A percentile compares a stretch with the other conserved stretches of the same genome.
These are phyloP conservation scores for Hyles vespertilio DNA, from an alignment of 1,140 invertebrate species.

Conservation along the genomic window DNA sequence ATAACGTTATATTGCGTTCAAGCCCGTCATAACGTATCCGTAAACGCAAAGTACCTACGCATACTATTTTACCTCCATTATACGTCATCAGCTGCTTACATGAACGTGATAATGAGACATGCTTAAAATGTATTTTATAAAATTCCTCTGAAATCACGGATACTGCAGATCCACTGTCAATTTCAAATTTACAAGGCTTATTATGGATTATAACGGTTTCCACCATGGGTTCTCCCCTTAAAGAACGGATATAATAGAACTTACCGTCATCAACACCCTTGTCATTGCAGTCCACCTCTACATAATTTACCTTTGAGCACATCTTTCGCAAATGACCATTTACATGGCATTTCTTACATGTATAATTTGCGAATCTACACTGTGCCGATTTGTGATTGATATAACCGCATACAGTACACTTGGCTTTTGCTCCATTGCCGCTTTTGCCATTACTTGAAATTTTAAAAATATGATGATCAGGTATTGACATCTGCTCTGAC, in stretches of 20 bases:
- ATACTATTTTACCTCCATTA: no score
- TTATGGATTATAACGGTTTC: constrained; percentile 17
- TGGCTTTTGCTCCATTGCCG: no score
- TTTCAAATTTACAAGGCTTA: constrained; percentile 22
- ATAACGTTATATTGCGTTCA: no score
- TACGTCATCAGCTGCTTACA: no score
- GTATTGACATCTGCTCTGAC: no score
- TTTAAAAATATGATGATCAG: no score
- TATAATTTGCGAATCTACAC: constrained; percentile 3
- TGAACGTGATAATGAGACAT: constrained; percentile 12
- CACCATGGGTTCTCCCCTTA: constrained; percentile 23
- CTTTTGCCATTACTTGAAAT: no score
- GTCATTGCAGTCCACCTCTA: constrained; percentile 6
- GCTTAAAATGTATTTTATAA: constrained; percentile 24
- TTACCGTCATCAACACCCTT: constrained; percentile 22
- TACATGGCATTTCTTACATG: not conserved
- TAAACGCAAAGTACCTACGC: no score
- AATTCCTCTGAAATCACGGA: constrained; percentile 23
- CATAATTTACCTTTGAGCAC: constrained; percentile 20
- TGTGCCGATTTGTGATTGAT: constrained; percentile 1
- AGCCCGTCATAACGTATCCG: no score
- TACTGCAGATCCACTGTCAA: constrained; percentile 35
- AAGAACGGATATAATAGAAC: constrained; percentile 20
- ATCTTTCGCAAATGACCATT: constrained; percentile 19
- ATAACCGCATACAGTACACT: not conserved